Conservation (phyloP, 2,888 invertebrate genomes). For the Lasioglossum villosulum region DNA sequence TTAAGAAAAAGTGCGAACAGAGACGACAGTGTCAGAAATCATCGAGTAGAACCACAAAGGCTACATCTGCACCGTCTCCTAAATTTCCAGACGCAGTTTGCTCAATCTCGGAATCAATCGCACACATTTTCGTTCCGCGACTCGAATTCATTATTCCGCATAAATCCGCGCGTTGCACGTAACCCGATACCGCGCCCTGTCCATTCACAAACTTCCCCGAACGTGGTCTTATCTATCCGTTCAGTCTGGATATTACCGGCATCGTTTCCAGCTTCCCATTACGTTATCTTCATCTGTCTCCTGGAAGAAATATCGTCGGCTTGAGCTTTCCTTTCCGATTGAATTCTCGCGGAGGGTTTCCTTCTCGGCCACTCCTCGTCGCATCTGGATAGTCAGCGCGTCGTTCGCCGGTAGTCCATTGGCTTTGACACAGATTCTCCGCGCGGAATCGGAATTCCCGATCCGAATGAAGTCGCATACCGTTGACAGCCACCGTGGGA, state of each 20-base stretch:
- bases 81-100: neutral
- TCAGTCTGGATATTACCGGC: slow-evolving; percentile 23
- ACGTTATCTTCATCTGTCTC: slow-evolving; percentile 53
- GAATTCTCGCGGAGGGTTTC: neutral
- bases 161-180: neutral
- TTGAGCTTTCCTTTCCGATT: slow-evolving; percentile 15
- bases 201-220: slow-evolving; percentile 28
- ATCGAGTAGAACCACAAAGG: neutral
- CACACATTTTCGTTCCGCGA: neutral
- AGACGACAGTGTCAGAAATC: neutral
- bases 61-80: neutral
- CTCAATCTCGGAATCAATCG: neutral
- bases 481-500: slow-evolving; percentile 32
- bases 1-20: neutral
- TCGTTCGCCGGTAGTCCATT: neutral
- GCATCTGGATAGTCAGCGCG: neutral
- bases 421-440: slow-evolving; percentile 27
- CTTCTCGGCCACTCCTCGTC: neutral
- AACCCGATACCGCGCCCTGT: neutral
- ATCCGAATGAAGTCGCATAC: neutral
- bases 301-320: slow-evolving; percentile 48
- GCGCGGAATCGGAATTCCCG: neutral
- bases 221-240: slow-evolving; percentile 34
- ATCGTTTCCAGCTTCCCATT: slow-evolving; percentile 48
- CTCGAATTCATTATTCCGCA: neutral